Evolutionary conservation across 2,113 vertebrate species (phyloP), one percentile per base, ranked within the genome.

Genomic region (Tylochromis polylepis): DNA sequence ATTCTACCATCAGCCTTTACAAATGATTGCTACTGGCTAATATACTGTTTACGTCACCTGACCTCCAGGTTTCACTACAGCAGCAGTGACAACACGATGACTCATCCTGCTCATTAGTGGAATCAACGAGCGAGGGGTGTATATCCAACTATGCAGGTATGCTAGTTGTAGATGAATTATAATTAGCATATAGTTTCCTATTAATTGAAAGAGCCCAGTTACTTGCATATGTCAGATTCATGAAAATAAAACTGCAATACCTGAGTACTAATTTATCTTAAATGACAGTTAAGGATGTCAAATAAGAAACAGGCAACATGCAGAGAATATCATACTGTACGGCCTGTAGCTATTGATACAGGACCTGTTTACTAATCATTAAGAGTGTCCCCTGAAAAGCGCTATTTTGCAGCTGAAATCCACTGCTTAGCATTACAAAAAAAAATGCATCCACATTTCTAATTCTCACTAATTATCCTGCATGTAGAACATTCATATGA

Each of bases 51-150:
- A 49, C 6, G 3, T 83, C 88, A 85, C 49, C 70, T 84, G 75
- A 84, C 87, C 85, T 56, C 34, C n/a, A 16, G 87, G 82, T 77
- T 82, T 88, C 53, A 91, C 88, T 70, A 41, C 67, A 46, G 78
- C 36, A 4, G 59, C 3, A 1, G 56, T 18, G 88, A 91, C 80
- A 80, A 80, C 77, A 43, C 15, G 1, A 91, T 86, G 92, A 92
- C 82, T 93, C 91, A 89, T 82, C 60, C 3, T 41, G 53, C 81
- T 91, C 88, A 88, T 93, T 89, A 86, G 82, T 16, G 18, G 27
- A 51, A 20, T 36, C 57, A 46, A 65, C 41, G 8, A 27, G 22
- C 38, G 41, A 31, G 38, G 12, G 11, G 20, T 24, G 2, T 70
- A 7, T 62, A 22, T 31, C 36, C 29, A 58, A 41, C 16, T 55